These are phyloP conservation scores for Parasteatoda tepidariorum DNA, from an alignment of 1,140 invertebrate genomes.

Conservation along the genomic window DNA sequence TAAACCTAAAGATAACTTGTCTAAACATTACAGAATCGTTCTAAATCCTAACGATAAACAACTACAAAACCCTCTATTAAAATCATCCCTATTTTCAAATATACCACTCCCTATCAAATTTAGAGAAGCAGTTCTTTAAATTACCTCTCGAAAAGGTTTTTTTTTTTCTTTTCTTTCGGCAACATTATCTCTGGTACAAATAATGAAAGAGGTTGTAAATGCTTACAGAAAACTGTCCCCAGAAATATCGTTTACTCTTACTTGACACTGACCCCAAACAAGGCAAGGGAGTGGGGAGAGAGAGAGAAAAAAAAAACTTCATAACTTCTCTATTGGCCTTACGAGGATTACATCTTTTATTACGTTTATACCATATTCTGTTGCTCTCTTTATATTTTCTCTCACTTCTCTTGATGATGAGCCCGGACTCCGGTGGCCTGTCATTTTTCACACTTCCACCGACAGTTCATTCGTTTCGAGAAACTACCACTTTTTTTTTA, in stretches of 20 bases:
- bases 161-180: neutral
- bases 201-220: neutral
- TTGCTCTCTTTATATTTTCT: conserved; percentile 6
- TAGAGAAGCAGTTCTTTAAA: too few relatives aligned
- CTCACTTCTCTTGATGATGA: conserved; percentile 21
- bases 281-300: neutral
- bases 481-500: conserved; percentile 30
- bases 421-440: neutral
- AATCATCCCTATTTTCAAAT: too few relatives aligned
- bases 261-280: neutral
- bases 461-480: conserved; percentile 33
- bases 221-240: neutral
- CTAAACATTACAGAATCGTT: too few relatives aligned
- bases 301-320: neutral
- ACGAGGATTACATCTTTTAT: conserved; percentile 45
- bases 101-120: too few relatives aligned
- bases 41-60: too few relatives aligned
- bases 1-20: too few relatives aligned
- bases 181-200: neutral
- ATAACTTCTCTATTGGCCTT: conserved; percentile 17
- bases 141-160: too few relatives aligned
- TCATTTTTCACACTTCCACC: conserved; percentile 50
- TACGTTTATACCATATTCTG: neutral
- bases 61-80: too few relatives aligned
- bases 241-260: neutral